A percentile compares a stretch with the other conserved stretches of the same genome.
These are phyloP conservation scores for Lycocorax pyrrhopterus DNA, from an alignment of 2,113 vertebrate species.

Conservation along the genomic window DNA sequence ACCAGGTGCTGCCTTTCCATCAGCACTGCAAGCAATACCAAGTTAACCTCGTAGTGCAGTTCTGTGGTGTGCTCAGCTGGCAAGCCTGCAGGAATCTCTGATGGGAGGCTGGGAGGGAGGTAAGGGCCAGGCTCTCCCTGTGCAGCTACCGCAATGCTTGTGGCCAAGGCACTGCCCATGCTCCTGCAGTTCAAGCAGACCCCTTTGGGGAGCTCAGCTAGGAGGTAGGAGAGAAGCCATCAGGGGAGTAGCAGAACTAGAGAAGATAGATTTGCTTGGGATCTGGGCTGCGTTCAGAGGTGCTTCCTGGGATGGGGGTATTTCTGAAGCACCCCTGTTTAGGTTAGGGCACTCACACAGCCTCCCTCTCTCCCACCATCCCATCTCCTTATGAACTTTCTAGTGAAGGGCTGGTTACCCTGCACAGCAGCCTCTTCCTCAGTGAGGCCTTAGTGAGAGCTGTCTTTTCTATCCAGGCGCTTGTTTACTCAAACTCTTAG, in stretches of 20 bases:
- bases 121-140: neutral
- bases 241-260: neutral
- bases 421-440: neutral
- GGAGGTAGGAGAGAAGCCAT: neutral
- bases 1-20: neutral
- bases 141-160: neutral
- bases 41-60: fast-evolving
- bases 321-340: neutral
- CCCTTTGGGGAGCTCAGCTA: neutral
- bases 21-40: neutral
- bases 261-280: neutral
- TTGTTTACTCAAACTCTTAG: neutral
- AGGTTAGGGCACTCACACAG: neutral
- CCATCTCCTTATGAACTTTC: neutral
- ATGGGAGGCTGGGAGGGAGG: neutral
- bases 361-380: neutral
- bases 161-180: neutral
- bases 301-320: neutral
- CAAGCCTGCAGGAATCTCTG: neutral
- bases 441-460: neutral
- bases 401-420: neutral
- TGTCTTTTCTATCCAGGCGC: neutral
- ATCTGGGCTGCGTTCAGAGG: neutral
- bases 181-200: neutral
- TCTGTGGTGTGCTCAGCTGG: neutral